Percentiles rank a stretch among this genome's conserved stretches.
Evolutionary conservation across 2,888 invertebrate genomes (phyloP).

Genomic region (Stenodema calcarata): DNA sequence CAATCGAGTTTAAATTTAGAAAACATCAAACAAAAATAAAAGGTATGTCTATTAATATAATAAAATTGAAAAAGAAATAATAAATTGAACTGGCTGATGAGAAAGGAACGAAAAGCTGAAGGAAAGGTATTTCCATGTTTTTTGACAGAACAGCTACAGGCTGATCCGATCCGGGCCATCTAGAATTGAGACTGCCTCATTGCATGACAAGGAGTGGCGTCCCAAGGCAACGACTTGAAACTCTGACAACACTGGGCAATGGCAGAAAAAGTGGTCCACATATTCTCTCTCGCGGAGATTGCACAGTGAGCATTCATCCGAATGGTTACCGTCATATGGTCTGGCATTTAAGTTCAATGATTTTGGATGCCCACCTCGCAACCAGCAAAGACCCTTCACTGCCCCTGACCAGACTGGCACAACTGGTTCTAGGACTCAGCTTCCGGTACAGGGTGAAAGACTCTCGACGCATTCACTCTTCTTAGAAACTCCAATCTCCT

Average conservation of each 20-base stretch:
- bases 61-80: no score
- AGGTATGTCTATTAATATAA: no score
- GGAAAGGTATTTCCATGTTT: background rate
- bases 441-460: background rate
- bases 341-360: background rate
- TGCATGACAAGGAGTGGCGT: background rate
- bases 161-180: background rate
- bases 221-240: background rate
- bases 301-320: background rate
- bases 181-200: background rate
- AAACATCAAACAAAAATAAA: no score
- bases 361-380: background rate
- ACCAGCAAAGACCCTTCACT: background rate
- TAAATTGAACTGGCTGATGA: no score
- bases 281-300: background rate
- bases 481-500: background rate
- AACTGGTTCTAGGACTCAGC: background rate
- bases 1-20: no score
- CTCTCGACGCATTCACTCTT: background rate
- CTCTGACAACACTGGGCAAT: background rate
- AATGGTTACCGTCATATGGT: background rate
- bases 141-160: background rate
- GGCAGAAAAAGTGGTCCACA: background rate
- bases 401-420: background rate
- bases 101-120: background rate